phyloP scores from a whole-genome alignment of 2,888 invertebrate genomes.

The Seladonia tumulorum region DNA sequence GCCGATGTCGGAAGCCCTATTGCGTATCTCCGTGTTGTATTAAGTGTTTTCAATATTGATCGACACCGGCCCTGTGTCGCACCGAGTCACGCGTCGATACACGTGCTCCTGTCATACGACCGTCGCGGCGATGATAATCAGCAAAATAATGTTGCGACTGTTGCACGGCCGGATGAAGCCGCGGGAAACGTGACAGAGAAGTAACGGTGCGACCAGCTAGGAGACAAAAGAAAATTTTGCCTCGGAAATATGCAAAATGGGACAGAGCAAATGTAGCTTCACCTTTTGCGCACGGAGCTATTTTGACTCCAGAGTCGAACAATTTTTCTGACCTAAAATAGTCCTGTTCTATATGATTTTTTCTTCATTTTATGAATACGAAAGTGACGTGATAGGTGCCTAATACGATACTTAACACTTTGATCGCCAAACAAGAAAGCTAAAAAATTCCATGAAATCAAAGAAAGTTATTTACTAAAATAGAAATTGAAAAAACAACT shows the following conservation, averaged over 20 bases:
- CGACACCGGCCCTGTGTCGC: not conserved
- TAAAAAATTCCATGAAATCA: no score
- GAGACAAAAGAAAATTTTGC: not conserved
- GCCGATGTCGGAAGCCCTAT: not conserved
- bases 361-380: no score
- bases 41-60: slow-evolving; percentile 1
- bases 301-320: not conserved
- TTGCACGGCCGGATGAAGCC: not conserved
- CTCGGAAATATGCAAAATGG: not conserved
- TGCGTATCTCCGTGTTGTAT: not conserved
- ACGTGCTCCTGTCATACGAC: not conserved
- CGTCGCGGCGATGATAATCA: not conserved
- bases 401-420: no score
- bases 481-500: no score
- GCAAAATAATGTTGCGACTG: not conserved
- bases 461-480: no score
- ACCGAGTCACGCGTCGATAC: not conserved
- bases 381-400: no score
- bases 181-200: not conserved
- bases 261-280: no score
- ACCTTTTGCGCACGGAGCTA: not conserved
- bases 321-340: no score
- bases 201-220: not conserved
- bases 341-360: no score
- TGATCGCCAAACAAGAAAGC: no score